phyloP scores from a whole-genome alignment of 1,140 invertebrate species.

The Steinernema khuongi region DNA sequence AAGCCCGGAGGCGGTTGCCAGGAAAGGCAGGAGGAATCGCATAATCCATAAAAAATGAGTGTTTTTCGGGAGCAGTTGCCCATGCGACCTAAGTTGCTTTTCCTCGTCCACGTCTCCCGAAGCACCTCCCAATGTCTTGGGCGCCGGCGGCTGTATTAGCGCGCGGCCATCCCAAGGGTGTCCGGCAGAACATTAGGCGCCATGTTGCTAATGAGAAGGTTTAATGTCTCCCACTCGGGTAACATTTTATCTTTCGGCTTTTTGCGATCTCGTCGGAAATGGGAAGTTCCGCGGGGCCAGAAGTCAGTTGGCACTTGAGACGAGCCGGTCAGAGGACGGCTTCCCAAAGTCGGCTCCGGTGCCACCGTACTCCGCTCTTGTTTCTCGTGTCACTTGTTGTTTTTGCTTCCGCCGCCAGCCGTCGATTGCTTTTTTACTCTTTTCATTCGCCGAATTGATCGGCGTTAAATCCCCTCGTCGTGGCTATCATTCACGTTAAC shows the following conservation, averaged over 20 bases:
- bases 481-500: neutral
- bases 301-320: too few species aligned
- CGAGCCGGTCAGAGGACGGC: too few species aligned
- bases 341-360: too few species aligned
- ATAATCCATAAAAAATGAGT: neutral
- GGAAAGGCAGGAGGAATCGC: neutral
- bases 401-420: neutral
- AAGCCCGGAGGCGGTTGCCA: neutral
- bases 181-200: neutral
- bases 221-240: neutral
- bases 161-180: neutral
- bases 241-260: neutral
- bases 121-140: neutral
- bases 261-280: neutral
- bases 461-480: neutral
- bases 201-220: neutral
- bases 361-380: neutral
- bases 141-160: neutral
- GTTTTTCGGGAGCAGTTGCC: constrained; percentile 1
- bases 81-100: constrained; percentile 2
- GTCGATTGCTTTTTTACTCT: neutral
- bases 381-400: neutral
- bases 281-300: neutral
- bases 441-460: neutral
- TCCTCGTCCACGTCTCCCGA: neutral